Base-by-base conservation (phyloP, 2,113 vertebrate genomes). In the Sprattus sprattus region DNA sequence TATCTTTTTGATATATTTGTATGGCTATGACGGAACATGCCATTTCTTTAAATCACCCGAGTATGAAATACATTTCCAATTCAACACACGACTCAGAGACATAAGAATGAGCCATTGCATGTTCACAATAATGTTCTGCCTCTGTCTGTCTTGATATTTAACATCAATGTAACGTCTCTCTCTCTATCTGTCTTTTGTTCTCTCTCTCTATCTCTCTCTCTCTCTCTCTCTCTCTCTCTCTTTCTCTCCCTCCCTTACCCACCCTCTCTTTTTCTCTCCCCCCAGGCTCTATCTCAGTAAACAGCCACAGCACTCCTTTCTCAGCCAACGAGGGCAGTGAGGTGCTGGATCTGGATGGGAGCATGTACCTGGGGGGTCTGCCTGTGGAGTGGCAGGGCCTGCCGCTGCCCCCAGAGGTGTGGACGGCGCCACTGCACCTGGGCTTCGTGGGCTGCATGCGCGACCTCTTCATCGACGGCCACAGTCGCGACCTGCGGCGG, bases 401-500 rank as follows among this genome's bases (percentile, higher is more conserved):
- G 81, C 91, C 96, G 46, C 89, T 97, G 7, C 97, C 97, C 20
- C 97, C 97, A 0, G 97, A 97, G 88, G 96, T 98, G 75, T 98
- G 97, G 97, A 97, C 95, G 0, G 96, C 96, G 0, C 95, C 95
- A 2, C 96, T 99, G 0, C 92, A 95, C 89, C 93, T 96, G 0
- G 97, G 97, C 92, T 99, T 96, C 15, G 97, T 99, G 92, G 97
- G 97, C 89, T 99, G 97, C 5, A 93, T 98, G 60, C 91, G 97
- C 11, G 97, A 98, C 92, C 96, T 99, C 83, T 99, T 98, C 91
- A 95, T 98, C 13, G 97, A 98, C 0, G 97, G 97, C 0, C 96
- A 96, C 39, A 98, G 97, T 90, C 95, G 96, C 0, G 97, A 98
- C 89, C 95, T 98, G 81, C 94, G 96, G 83, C 92, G 94, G 13